Conservation (phyloP, 2,797 vertebrate species). For the Balearica regulorum region DNA sequence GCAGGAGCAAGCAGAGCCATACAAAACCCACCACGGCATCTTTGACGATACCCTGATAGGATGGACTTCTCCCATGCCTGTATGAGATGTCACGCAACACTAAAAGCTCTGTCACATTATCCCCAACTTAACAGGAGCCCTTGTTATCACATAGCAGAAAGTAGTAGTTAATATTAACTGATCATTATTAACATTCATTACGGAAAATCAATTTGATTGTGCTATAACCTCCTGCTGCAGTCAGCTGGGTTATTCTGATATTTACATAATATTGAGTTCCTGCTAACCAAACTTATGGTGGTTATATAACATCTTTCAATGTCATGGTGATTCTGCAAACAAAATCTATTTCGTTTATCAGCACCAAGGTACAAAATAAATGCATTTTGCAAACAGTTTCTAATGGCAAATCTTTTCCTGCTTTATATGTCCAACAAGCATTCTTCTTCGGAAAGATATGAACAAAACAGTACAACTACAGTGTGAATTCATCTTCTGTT, state of each 20-base stretch:
- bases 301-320: conserved; percentile 51
- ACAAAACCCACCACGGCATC: not conserved
- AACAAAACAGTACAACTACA: not conserved
- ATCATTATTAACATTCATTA: conserved; percentile 40
- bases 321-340: conserved; percentile 25
- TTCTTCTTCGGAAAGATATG: not conserved
- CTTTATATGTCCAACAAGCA: not conserved
- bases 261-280: conserved; percentile 15
- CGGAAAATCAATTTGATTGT: conserved; percentile 6
- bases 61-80: not conserved
- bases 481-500: not conserved
- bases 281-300: not conserved
- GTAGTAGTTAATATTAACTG: conserved; percentile 55
- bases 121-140: conserved; percentile 9
- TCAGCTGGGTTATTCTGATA: not conserved
- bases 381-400: not conserved
- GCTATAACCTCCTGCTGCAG: conserved; percentile 9
- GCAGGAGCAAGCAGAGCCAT: not conserved
- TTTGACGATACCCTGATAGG: not conserved
- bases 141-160: conserved; percentile 45
- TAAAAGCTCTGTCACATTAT: not conserved
- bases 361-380: not conserved
- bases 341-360: not conserved
- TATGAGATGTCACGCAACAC: not conserved
- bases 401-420: not conserved